Evolutionary conservation across 2,113 vertebrate species (phyloP), one percentile per base, ranked within the genome.

Genomic region (Alosa alosa): DNA sequence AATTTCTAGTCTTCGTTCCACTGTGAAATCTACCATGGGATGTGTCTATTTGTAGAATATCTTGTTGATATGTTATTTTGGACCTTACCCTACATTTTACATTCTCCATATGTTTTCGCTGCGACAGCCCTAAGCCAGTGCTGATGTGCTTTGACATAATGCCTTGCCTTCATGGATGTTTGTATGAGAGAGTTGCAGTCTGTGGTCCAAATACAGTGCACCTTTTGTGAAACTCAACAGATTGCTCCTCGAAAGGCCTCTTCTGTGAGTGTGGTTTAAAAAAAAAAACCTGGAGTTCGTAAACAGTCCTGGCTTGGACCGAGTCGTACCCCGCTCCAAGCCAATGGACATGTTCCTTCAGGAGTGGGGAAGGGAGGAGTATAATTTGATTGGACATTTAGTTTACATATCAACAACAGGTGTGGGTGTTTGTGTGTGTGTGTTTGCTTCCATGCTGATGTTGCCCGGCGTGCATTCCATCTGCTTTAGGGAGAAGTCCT

Each of bases 401-500:
- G 11, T 52, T 52, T 52, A 52, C 50, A 52, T 52, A 52, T 52
- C 15, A 52, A 17, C 50, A 52, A 52, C 50, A 52, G 50, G 17
- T 13, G 50, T 52, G 50, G 3, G 17, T 52, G 11, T 52, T 3
- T 3, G 11, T 52, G 13, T 52, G 13, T 52, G 18, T 20, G 55
- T 60, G 13, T 22, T 60, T 22, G 20, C 18, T 60, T 7, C 18
- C 4, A 18, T 60, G 47, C 47, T 49, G 10, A 49, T 49, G 47
- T 22, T 22, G 4, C 52, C 52, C 52, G 6, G 18, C 3, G 81
- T 6, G 4, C 0, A 4, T 15, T 13, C 0, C 83, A 52, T 72
- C 4, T 92, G 60, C 93, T 68, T 93, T 81, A 99, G 98, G 98
- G 97, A 81, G 97, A 99, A 88, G 92, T 95, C 15, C 95, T 99